Percentiles rank a stretch among this genome's conserved stretches.
These are phyloP conservation scores for Mycalesis mineus DNA, from an alignment of 2,888 invertebrate species.

Conservation along the genomic window DNA sequence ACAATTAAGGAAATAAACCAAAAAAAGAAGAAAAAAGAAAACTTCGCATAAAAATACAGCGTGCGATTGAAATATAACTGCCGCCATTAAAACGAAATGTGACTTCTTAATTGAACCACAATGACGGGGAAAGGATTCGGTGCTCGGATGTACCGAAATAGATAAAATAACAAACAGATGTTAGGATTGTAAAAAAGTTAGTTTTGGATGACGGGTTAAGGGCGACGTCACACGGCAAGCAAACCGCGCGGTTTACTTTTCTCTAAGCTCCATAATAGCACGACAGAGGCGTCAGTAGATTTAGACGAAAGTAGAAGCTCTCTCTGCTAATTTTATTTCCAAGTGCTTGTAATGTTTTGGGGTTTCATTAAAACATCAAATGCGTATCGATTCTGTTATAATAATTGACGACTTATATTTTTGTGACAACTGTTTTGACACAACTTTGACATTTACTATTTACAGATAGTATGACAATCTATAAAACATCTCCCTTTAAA, in stretches of 20 bases:
- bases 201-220: slow-evolving; percentile 47
- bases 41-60: slow-evolving; percentile 40
- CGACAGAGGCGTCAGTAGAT: no score
- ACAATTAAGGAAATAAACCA: slow-evolving; percentile 57
- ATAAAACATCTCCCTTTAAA: no score
- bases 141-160: slow-evolving; percentile 60
- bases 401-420: no score
- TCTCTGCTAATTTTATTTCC: no score
- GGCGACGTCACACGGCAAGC: slow-evolving; percentile 30
- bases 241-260: slow-evolving; percentile 25
- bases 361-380: no score
- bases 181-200: slow-evolving; percentile 50
- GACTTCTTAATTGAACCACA: slow-evolving; percentile 65
- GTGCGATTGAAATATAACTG: slow-evolving; percentile 56
- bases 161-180: slow-evolving; percentile 70
- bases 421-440: no score
- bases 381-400: no score
- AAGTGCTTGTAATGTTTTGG: no score
- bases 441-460: no score
- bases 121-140: slow-evolving; percentile 50
- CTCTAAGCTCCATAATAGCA: no score
- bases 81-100: slow-evolving; percentile 58
- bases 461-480: no score
- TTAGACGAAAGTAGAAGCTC: no score
- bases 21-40: slow-evolving; percentile 47